These are phyloP conservation scores for Diorhabda sublineata DNA, from an alignment of 1,140 invertebrate genomes.

Conservation along the genomic window DNA sequence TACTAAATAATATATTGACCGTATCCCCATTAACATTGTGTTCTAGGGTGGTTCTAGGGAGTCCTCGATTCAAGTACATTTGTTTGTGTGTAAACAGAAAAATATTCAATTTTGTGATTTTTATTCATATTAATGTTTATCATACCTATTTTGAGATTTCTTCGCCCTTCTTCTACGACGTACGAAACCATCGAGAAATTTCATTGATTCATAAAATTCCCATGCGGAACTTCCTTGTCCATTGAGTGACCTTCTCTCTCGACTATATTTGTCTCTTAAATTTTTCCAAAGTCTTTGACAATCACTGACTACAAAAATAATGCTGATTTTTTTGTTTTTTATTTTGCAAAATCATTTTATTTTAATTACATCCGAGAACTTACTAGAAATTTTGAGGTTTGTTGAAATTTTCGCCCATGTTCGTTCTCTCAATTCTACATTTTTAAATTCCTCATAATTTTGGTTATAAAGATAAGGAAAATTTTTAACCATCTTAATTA, in stretches of 20 bases:
- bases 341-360: not conserved
- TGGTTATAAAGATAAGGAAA: conserved; percentile 7
- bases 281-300: conserved; percentile 12
- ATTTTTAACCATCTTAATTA: conserved; percentile 7
- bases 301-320: conserved; percentile 5
- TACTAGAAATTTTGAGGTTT: conserved; percentile 3
- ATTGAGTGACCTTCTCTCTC: not conserved
- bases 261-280: conserved; percentile 7
- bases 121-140: too few relatives aligned
- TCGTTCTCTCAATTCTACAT: not conserved
- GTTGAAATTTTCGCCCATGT: conserved; percentile 1
- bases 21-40: too few relatives aligned
- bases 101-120: too few relatives aligned
- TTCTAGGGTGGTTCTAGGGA: too few relatives aligned
- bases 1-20: too few relatives aligned
- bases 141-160: not conserved
- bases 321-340: not conserved
- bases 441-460: conserved; percentile 4
- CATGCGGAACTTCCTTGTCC: not conserved
- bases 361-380: not conserved
- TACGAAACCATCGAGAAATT: conserved; percentile 6
- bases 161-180: not conserved
- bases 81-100: too few relatives aligned
- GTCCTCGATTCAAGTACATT: too few relatives aligned
- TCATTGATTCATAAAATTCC: conserved; percentile 12